Conservation (phyloP, 2,888 invertebrate genomes). For the Malachius bipustulatus region DNA sequence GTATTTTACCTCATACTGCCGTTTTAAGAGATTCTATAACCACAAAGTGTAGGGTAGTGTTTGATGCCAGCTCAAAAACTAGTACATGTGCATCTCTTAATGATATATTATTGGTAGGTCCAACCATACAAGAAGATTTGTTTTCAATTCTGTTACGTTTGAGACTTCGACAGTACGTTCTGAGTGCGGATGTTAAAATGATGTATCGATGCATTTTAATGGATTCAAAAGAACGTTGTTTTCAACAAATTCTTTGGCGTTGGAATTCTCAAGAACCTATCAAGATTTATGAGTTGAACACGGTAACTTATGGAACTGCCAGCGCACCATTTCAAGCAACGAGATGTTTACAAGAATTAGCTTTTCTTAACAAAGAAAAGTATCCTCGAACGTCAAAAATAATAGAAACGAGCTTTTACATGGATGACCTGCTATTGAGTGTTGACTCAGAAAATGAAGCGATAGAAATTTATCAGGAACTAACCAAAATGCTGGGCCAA, state of each 20-base stretch:
- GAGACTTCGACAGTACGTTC: constrained; percentile 16
- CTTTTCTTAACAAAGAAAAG: constrained; percentile 4
- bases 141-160: constrained; percentile 16
- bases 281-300: constrained; percentile 11
- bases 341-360: constrained; percentile 12
- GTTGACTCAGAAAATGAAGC: constrained; percentile 8
- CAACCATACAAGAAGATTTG: constrained; percentile 20
- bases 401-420: constrained; percentile 12
- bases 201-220: constrained; percentile 24
- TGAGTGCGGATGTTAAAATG: constrained; percentile 23
- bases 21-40: neutral
- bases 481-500: constrained; percentile 7
- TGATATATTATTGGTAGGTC: constrained; percentile 15
- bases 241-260: constrained; percentile 12
- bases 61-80: neutral
- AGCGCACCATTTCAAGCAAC: constrained; percentile 9
- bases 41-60: neutral
- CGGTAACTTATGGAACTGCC: constrained; percentile 13
- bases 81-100: neutral
- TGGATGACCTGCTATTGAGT: constrained; percentile 12
- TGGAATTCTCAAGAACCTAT: neutral
- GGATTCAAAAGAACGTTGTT: constrained; percentile 6
- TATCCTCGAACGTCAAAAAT: constrained; percentile 9
- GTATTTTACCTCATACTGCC: neutral
- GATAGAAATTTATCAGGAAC: neutral